Evolutionary conservation across 2,797 vertebrate genomes (phyloP).

Genomic region (Pteropus rufus): DNA sequence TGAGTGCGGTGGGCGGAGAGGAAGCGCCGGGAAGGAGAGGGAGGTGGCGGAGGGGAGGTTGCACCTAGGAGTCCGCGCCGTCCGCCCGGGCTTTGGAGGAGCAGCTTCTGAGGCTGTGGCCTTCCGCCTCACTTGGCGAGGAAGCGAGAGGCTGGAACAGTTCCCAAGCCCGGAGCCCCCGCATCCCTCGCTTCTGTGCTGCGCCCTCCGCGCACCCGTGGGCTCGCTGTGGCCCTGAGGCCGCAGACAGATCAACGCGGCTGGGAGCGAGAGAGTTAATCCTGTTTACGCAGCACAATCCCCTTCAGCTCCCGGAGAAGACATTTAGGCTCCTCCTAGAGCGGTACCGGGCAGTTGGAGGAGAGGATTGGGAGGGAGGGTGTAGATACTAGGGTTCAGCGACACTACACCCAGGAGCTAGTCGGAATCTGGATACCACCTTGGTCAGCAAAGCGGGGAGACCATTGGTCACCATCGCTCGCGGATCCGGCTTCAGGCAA

Average conservation of each 20-base stretch:
- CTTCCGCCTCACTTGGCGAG: not conserved
- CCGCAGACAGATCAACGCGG: not conserved
- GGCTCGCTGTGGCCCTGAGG: not conserved
- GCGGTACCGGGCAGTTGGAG: not conserved
- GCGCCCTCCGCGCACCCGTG: not conserved
- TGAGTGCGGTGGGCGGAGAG: constrained; percentile 69
- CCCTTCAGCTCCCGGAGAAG: constrained; percentile 22
- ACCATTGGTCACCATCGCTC: not conserved
- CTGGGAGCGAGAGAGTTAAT: constrained; percentile 72
- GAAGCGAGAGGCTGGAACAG: not conserved
- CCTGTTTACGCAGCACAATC: constrained; percentile 59
- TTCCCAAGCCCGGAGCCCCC: not conserved
- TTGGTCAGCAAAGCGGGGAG: not conserved
- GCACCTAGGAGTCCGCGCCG: not conserved
- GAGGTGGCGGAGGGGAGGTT: constrained; percentile 62
- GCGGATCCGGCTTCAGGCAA: not conserved
- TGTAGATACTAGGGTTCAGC: not conserved
- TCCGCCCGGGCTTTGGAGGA: not conserved
- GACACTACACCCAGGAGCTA: not conserved
- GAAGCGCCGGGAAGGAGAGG: constrained; percentile 71
- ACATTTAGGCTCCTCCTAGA: constrained; percentile 63
- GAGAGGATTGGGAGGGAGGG: not conserved
- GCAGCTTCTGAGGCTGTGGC: not conserved
- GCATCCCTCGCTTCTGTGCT: not conserved
- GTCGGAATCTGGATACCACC: not conserved